Conservation (phyloP, 2,888 invertebrate genomes). For the Rotaria socialis region DNA sequence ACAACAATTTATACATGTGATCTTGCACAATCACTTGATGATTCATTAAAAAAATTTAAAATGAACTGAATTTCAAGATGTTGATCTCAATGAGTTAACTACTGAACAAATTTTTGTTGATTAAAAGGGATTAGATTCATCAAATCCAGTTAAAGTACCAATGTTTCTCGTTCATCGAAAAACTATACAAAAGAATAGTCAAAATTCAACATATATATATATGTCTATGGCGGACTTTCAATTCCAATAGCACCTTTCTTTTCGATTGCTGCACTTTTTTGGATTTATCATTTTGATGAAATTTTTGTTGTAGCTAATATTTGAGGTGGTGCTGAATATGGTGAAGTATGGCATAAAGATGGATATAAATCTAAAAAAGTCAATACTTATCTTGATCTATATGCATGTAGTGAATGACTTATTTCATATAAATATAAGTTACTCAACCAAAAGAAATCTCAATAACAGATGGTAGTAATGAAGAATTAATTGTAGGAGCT, state of each 20-base stretch:
- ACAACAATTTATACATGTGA: slow-evolving; percentile 80
- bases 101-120: slow-evolving; percentile 81
- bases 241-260: slow-evolving; percentile 83
- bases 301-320: slow-evolving; percentile 86
- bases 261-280: slow-evolving; percentile 77
- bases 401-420: slow-evolving; percentile 81
- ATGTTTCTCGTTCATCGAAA: slow-evolving; percentile 75
- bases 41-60: slow-evolving; percentile 66
- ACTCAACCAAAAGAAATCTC: slow-evolving; percentile 68
- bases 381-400: slow-evolving; percentile 94
- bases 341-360: slow-evolving; percentile 87
- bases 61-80: slow-evolving; percentile 78
- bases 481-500: slow-evolving; percentile 88
- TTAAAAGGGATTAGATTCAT: slow-evolving; percentile 65
- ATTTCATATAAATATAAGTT: slow-evolving; percentile 69
- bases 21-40: slow-evolving; percentile 66
- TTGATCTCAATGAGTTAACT: slow-evolving; percentile 73
- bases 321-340: slow-evolving; percentile 72
- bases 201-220: slow-evolving; percentile 75
- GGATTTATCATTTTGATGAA: slow-evolving; percentile 81
- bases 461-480: slow-evolving; percentile 92
- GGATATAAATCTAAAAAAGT: slow-evolving; percentile 87
- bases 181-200: slow-evolving; percentile 68
- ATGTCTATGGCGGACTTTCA: slow-evolving; percentile 98
- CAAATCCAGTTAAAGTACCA: slow-evolving; percentile 71